Conservation (phyloP, 2,113 vertebrate species). For the Clarias batrachus region DNA sequence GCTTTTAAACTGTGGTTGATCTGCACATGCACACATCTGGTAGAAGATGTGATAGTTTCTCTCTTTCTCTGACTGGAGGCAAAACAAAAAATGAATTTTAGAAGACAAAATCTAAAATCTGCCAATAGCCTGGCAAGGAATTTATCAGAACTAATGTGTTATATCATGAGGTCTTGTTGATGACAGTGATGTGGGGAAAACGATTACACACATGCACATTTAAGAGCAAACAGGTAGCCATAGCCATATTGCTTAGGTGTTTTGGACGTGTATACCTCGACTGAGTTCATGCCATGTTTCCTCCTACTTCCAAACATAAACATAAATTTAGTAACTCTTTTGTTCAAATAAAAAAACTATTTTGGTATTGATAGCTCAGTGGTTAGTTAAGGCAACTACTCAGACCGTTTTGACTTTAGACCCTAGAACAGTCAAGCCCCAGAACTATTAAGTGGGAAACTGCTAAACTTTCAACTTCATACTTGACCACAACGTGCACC, state of each 20-base stretch:
- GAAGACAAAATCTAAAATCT: not conserved
- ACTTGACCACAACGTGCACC: not conserved
- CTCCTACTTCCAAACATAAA: not conserved
- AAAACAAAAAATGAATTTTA: slow-evolving; percentile 15
- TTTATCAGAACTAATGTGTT: not conserved
- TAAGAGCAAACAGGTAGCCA: not conserved
- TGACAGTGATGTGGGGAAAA: not conserved
- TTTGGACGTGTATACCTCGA: not conserved
- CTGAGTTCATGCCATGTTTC: not conserved
- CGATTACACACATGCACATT: not conserved
- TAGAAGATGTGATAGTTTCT: slow-evolving; percentile 99
- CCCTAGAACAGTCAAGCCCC: not conserved
- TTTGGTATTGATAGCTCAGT: not conserved
- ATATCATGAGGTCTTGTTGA: not conserved
- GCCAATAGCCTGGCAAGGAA: not conserved
- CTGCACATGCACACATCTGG: slow-evolving; percentile 90
- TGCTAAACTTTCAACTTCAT: not conserved
- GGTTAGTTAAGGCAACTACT: not conserved
- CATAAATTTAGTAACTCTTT: not conserved
- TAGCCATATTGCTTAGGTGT: not conserved
- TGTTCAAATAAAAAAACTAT: not conserved
- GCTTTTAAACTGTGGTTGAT: slow-evolving; percentile 79
- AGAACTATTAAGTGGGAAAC: not conserved
- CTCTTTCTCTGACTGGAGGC: slow-evolving; percentile 88
- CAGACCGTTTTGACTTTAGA: not conserved